Evolutionary conservation across 1,140 invertebrate species (phyloP), one percentile per base, ranked within the genome.

Genomic region (Tribolium madens): DNA sequence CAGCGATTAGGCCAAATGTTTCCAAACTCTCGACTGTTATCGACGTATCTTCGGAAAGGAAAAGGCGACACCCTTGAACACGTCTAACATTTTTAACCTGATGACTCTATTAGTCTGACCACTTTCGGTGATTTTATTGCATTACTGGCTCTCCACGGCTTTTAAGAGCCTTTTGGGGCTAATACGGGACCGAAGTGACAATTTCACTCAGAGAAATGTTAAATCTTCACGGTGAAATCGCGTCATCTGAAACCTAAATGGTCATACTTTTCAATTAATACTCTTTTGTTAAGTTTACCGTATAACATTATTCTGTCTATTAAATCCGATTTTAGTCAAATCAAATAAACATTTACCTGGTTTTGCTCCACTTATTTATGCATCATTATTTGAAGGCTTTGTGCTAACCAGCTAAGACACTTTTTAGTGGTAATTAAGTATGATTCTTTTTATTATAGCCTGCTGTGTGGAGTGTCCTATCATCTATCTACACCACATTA

Each of bases 111-210:
- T 83, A 83, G 82, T 81, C 82, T 81, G 81, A 79, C 83, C 80
- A 82, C 83, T 84, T 83, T 83, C 81, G 78, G 75, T 84, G 83
- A 83, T 84, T 84, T 84, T 83, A 83, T 83, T 79, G 78, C 75
- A 33, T 64, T 64, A 64, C n/a, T 13, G 21, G 57, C 21, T 13
- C 26, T 18, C 57, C 21, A 64, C 14, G 21, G 13, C 2, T 15
- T 17, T 50, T 50, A 42, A 42, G 36, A 42, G 48, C 48, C 14
- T 50, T 14, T 50, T 50, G 48, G 10, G 2, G 48, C 10, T 15
- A 50, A 50, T 26, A 26, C 21, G 21, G 21, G 21, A n/a, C 21
- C 21, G 3, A 26, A 9, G 36, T 42, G 36, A 4, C 36, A 42
- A 42, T 42, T n/a, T 7, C 36, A 42, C 2, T 2, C n/a, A 42